Evolutionary conservation across 2,113 vertebrate species (phyloP).

Genomic region (Plecotus auritus): DNA sequence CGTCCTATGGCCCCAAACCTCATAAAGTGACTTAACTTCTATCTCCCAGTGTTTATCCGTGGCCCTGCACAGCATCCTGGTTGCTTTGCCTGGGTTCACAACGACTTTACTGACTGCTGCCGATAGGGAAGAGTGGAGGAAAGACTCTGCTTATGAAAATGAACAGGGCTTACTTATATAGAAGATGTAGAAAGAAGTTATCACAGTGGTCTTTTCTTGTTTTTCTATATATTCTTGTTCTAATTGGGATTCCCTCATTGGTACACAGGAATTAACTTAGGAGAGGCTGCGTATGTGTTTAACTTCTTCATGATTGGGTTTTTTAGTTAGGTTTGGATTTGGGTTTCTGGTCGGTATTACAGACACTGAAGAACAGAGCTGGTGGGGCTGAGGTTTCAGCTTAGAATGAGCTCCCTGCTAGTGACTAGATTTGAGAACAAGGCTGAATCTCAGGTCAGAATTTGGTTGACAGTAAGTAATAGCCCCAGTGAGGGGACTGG

Average conservation of each 20-base stretch:
- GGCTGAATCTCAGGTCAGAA: not conserved
- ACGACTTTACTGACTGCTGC: not conserved
- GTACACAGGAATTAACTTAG: not conserved
- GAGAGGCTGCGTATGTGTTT: not conserved
- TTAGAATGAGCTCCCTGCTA: not conserved
- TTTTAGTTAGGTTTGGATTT: conserved; percentile 11
- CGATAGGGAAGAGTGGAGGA: not conserved
- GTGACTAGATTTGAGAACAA: not conserved
- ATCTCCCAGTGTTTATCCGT: not conserved
- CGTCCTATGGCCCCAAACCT: not conserved
- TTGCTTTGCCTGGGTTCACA: not conserved
- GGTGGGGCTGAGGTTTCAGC: not conserved
- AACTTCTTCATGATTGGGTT: not conserved
- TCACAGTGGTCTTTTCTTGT: not conserved
- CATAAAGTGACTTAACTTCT: not conserved
- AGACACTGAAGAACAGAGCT: not conserved
- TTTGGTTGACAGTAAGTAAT: not conserved
- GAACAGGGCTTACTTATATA: not conserved
- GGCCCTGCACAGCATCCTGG: not conserved
- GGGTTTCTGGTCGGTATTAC: not conserved
- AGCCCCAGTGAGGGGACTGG: not conserved
- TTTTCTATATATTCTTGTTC: not conserved
- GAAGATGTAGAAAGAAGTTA: not conserved
- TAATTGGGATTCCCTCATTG: not conserved
- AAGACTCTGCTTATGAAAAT: not conserved